These are phyloP conservation scores for Leptocoma aspasia DNA, from an alignment of 2,113 vertebrate genomes.

Conservation along the genomic window DNA sequence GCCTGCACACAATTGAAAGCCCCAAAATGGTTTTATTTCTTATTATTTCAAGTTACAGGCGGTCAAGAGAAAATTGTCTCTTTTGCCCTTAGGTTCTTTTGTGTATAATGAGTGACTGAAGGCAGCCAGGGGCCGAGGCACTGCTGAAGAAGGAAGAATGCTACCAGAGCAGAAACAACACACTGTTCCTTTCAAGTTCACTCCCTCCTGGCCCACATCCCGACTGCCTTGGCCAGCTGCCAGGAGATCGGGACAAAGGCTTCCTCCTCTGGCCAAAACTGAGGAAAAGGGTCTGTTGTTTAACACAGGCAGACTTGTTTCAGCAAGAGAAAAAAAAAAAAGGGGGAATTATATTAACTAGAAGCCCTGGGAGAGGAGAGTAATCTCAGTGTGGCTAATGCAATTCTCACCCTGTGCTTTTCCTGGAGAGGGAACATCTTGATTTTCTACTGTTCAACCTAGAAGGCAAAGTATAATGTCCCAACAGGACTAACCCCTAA, in stretches of 20 bases:
- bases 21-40: background rate
- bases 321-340: constrained; percentile 32
- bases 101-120: constrained; percentile 16
- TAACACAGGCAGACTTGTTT: constrained; percentile 55
- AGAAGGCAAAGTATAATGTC: background rate
- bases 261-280: constrained; percentile 36
- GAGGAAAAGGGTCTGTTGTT: constrained; percentile 51
- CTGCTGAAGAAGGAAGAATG: constrained; percentile 39
- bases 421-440: background rate
- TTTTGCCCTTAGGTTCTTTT: constrained; percentile 28
- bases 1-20: background rate
- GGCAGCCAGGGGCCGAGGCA: constrained; percentile 28
- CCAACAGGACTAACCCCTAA: background rate
- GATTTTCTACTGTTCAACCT: background rate
- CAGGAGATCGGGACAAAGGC: constrained; percentile 40
- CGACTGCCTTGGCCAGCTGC: constrained; percentile 14
- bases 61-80: constrained; percentile 14
- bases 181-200: constrained; percentile 61
- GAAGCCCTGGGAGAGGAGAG: constrained; percentile 17
- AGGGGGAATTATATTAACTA: constrained; percentile 30
- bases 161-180: constrained; percentile 59
- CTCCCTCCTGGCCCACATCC: constrained; percentile 45
- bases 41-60: constrained; percentile 19
- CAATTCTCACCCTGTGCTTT: constrained; percentile 27
- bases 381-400: constrained; percentile 21